These are phyloP conservation scores for Caenorhabditis sp. DNA, from an alignment of 2,888 invertebrate genomes.

Conservation along the genomic window DNA sequence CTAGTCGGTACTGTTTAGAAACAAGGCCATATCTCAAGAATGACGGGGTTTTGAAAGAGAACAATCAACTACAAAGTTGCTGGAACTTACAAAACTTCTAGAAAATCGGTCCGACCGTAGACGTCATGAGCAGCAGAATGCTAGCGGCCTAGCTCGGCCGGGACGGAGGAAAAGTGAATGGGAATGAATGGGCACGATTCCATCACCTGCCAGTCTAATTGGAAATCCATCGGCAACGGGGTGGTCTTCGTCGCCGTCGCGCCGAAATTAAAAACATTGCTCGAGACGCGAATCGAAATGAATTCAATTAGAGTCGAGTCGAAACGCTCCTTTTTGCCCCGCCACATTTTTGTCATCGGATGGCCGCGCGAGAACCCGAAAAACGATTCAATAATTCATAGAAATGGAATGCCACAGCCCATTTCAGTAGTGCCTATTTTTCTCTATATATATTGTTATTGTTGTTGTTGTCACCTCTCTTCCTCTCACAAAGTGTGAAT, in stretches of 20 bases:
- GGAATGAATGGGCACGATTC: too few species aligned
- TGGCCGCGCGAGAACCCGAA: not conserved
- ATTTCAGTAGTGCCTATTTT: not conserved
- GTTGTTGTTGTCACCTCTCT: constrained; percentile 2
- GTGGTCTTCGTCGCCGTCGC: not conserved
- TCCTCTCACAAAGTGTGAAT: constrained; percentile 2
- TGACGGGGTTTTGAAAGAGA: too few species aligned
- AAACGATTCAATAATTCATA: constrained; percentile 35
- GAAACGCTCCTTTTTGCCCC: not conserved
- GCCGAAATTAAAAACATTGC: constrained; percentile 9
- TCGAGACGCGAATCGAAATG: constrained; percentile 1
- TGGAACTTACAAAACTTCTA: too few species aligned
- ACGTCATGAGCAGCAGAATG: too few species aligned
- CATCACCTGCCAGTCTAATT: not conserved
- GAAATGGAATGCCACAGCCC: not conserved
- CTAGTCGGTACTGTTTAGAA: too few species aligned
- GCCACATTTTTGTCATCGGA: too few species aligned
- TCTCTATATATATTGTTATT: constrained; percentile 13
- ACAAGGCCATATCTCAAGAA: too few species aligned
- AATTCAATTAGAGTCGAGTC: not conserved
- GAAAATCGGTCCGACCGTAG: too few species aligned
- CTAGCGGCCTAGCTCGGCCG: too few species aligned
- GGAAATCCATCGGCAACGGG: not conserved
- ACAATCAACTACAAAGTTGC: too few species aligned
- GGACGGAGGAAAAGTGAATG: too few species aligned